Evolutionary conservation across 1,140 invertebrate species (phyloP).

Genomic region (Rhopalosiphum padi): DNA sequence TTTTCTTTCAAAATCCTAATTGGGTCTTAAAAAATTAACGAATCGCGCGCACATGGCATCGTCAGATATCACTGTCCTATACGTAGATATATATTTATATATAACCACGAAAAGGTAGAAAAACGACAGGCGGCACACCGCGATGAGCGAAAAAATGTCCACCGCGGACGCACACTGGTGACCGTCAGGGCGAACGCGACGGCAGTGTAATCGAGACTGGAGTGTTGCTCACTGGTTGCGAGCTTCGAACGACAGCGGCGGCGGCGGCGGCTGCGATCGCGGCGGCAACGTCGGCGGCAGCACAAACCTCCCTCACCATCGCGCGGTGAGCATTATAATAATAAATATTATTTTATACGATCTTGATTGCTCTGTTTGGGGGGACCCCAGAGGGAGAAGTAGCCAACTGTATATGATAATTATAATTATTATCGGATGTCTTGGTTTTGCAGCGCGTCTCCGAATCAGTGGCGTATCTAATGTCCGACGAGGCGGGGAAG

Average conservation of each 20-base stretch:
- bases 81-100: not conserved
- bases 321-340: not conserved
- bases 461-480: not conserved
- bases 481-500: not conserved
- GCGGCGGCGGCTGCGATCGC: not conserved
- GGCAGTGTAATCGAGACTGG: slow-evolving; percentile 47
- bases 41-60: not conserved
- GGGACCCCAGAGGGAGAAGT: not conserved
- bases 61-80: not conserved
- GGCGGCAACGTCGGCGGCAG: not conserved
- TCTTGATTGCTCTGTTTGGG: not conserved
- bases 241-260: not conserved
- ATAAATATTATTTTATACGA: not conserved
- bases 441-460: not conserved
- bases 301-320: slow-evolving; percentile 47
- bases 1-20: not conserved
- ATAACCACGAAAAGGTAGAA: not conserved
- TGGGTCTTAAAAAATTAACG: not conserved
- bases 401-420: not conserved
- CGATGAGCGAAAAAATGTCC: not conserved
- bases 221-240: slow-evolving; percentile 22
- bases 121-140: not conserved
- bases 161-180: not conserved
- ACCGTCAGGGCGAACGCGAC: slow-evolving; percentile 37
- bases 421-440: not conserved